Base-by-base conservation (phyloP, 2,797 vertebrate genomes). In the Chloroceryle inda region DNA sequence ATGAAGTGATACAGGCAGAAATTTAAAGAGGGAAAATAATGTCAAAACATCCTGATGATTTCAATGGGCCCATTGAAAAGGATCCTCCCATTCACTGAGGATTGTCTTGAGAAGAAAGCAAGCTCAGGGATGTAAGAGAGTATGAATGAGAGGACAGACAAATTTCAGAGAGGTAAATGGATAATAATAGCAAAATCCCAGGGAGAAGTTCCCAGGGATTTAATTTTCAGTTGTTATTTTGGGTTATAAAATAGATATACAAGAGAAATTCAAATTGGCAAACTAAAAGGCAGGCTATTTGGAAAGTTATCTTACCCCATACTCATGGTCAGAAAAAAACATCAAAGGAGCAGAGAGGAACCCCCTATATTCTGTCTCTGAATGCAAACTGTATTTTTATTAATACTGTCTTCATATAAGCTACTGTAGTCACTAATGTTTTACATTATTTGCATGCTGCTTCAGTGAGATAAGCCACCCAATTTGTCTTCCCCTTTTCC, bases 361-460 rank as follows among this genome's bases (percentile, higher is more conserved):
- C 12, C 6, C 13, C 8, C 27, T 31, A 45, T 50, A 35, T 72
- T 79, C 73, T 66, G 20, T 77, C 42, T 80, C 14, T 47, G 62
- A 89, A 91, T n/a, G 40, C 29, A 84, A 81, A 68, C 19, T 83
- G 44, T 14, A n/a, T 86, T 83, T 94, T 67, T 92, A 63, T 59
- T 76, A 72, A 47, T 26, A 49, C 2, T 5, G 38, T 37, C 62
- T 85, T 85, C 20, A 47, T 31, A 37, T 10, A 64, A 79, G 16
- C 20, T 77, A 35, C 59, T 67, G 4, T 26, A 79, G 66, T 33
- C 8, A 67, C 26, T 85, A 49, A 38, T 33, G 18, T 31, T 87
- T 63, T 92, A 42, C 52, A 84, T 77, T 68, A 81, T 8, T 78
- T 80, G 17, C 14, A 44, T 47, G 6, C 13, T 85, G 58, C 37